Conservation (phyloP, 2,888 invertebrate species). For the Empis stercorea region DNA sequence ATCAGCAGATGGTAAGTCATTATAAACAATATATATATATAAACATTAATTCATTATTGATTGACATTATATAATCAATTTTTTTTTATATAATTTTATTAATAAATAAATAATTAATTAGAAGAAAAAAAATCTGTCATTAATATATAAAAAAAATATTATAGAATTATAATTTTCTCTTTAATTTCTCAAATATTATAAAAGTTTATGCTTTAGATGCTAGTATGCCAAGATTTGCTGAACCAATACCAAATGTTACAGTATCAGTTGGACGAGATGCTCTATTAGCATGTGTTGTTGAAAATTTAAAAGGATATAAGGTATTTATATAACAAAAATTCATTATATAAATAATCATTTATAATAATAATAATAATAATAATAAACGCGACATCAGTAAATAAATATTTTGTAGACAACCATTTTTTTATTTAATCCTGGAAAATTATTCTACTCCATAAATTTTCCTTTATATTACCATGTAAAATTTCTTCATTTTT, state of each 20-base stretch:
- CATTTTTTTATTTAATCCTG: too few species aligned
- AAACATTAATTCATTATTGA: neutral
- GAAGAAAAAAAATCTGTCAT: neutral
- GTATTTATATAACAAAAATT: slow-evolving; percentile 39
- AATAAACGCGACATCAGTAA: neutral
- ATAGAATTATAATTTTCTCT: neutral
- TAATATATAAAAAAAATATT: neutral
- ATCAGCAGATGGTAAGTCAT: neutral
- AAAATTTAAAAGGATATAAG: slow-evolving; percentile 76
- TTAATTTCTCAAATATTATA: too few species aligned
- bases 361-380: neutral
- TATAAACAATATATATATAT: neutral
- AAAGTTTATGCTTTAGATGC: slow-evolving; percentile 19
- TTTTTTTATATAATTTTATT: neutral
- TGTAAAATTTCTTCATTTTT: too few species aligned
- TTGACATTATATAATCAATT: neutral
- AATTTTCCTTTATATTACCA: too few species aligned
- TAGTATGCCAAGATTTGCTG: slow-evolving; percentile 66
- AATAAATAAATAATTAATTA: neutral
- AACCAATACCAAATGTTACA: slow-evolving; percentile 80
- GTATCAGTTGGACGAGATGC: slow-evolving; percentile 80
- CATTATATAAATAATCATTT: neutral
- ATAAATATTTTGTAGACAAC: too few species aligned
- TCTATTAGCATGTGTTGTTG: slow-evolving; percentile 75
- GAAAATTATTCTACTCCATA: too few species aligned